A percentile compares a stretch with the other conserved stretches of the same genome.
These are phyloP conservation scores for Hormaphis cornu DNA, from an alignment of 1,140 invertebrate genomes.

Conservation along the genomic window DNA sequence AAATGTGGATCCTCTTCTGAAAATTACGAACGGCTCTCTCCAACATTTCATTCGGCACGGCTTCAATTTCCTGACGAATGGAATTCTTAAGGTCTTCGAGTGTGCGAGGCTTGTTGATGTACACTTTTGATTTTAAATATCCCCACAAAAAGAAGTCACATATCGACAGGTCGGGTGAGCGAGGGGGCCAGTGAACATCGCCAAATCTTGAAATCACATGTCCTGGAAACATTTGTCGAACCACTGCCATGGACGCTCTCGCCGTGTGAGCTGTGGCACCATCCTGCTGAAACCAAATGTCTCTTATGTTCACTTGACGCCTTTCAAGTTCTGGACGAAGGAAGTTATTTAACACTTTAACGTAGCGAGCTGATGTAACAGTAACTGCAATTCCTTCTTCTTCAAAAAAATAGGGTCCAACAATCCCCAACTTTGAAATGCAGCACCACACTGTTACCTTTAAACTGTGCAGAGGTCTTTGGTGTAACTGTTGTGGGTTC, in stretches of 20 bases:
- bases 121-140: not conserved
- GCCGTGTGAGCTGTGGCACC: conserved; percentile 36
- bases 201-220: conserved; percentile 34
- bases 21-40: not conserved
- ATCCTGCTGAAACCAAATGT: conserved; percentile 37
- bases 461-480: conserved; percentile 10
- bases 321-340: conserved; percentile 32
- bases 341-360: conserved; percentile 35
- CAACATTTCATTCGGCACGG: not conserved
- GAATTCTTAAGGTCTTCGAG: not conserved
- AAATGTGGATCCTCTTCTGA: not conserved
- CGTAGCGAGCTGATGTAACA: conserved; percentile 35
- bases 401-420: conserved; percentile 22
- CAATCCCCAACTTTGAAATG: conserved; percentile 26
- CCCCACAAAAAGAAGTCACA: not conserved
- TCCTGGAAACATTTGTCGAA: not conserved
- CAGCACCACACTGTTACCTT: conserved; percentile 33
- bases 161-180: not conserved
- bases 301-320: conserved; percentile 28
- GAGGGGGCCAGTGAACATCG: not conserved
- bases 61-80: not conserved
- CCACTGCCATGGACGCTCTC: not conserved
- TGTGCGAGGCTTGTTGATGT: not conserved
- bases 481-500: conserved; percentile 8
- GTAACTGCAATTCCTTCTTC: conserved; percentile 33